A percentile compares a stretch with the other conserved stretches of the same genome.
These are phyloP conservation scores for Chironomus striatipennis DNA, from an alignment of 1,140 invertebrate genomes.

Conservation along the genomic window DNA sequence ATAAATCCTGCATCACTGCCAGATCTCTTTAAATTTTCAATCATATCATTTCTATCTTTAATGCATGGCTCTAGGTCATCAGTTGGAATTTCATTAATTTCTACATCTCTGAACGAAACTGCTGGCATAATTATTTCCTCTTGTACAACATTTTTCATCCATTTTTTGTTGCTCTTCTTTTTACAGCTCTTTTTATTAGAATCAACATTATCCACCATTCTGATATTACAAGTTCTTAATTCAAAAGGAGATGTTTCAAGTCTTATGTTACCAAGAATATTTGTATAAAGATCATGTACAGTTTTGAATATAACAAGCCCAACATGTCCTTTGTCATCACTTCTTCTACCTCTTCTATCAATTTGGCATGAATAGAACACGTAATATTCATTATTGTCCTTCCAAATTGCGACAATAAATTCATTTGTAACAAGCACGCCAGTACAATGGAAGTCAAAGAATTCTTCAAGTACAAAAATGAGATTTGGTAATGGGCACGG, in stretches of 20 bases:
- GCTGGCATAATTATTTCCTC: neutral
- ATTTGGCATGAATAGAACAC: neutral
- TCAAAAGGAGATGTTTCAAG: neutral
- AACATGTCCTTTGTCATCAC: neutral
- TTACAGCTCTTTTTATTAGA: neutral
- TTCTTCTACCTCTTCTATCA: neutral
- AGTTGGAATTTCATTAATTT: neutral
- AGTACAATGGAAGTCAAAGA: neutral
- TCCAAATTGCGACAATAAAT: constrained; percentile 11
- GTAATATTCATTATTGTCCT: neutral
- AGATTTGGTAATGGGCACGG: neutral
- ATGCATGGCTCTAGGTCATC: neutral
- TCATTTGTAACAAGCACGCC: neutral
- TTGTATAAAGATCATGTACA: neutral
- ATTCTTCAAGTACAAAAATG: neutral
- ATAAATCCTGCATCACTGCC: neutral
- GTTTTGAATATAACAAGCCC: neutral
- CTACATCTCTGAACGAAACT: neutral
- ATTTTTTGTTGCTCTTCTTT: neutral
- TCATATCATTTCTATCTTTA: neutral
- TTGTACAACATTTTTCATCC: neutral
- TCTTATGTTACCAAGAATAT: neutral
- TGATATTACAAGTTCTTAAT: neutral
- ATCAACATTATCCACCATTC: neutral
- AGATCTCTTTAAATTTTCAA: neutral